A percentile compares a stretch with the other conserved stretches of the same genome.
phyloP scores from a whole-genome alignment of 2,888 invertebrate species.

The Nezara viridula region DNA sequence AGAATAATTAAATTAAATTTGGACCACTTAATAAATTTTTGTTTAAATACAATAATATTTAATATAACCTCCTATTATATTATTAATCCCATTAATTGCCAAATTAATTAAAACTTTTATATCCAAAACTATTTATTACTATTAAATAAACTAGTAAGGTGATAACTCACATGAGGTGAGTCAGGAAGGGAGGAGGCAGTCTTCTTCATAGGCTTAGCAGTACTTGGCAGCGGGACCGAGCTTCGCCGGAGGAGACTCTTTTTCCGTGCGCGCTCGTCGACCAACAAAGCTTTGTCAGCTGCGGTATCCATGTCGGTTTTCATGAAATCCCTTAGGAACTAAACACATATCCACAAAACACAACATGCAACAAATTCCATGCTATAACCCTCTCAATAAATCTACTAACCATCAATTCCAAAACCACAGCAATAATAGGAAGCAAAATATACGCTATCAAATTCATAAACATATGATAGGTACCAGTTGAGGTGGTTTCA shows the following conservation, averaged over 20 bases:
- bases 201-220: slow-evolving; percentile 15
- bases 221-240: slow-evolving; percentile 29
- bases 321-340: slow-evolving; percentile 68
- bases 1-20: not conserved
- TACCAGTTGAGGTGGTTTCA: not conserved
- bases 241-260: not conserved
- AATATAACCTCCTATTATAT: not conserved
- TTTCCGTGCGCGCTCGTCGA: not conserved
- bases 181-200: slow-evolving; percentile 54
- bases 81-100: not conserved
- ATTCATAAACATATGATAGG: not conserved
- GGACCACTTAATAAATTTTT: not conserved
- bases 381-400: not conserved
- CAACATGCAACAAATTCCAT: slow-evolving; percentile 54
- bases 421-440: not conserved
- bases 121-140: not conserved
- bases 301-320: slow-evolving; percentile 46
- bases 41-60: not conserved
- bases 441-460: not conserved
- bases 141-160: slow-evolving; percentile 3
- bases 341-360: slow-evolving; percentile 70
- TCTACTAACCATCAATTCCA: slow-evolving; percentile 51
- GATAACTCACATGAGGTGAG: slow-evolving; percentile 60
- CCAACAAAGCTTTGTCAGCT: slow-evolving; percentile 20
- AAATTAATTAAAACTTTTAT: not conserved